Evolutionary conservation across 92 coral and sea anemone genomes (phyloP).

Genomic region (Diadumene lineata): DNA sequence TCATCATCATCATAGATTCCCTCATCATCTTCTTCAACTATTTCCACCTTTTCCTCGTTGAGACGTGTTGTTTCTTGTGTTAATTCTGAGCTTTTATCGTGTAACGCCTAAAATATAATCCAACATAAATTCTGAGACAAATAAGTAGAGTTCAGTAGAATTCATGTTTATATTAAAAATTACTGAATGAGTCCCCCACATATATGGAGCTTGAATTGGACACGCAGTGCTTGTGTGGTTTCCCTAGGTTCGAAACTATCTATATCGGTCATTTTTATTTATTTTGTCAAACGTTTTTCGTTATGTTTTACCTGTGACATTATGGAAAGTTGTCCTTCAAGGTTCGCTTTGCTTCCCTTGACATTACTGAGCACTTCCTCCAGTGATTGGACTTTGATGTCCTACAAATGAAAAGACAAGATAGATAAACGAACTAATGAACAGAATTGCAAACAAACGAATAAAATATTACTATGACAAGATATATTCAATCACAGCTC

Average conservation of each 20-base stretch:
- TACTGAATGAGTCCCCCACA: no score
- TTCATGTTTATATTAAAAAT: no score
- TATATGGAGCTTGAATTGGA: no score
- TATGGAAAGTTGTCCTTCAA: constrained; percentile 38
- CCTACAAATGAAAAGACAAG: constrained; percentile 6
- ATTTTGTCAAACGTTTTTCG: no score
- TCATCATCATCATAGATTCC: not conserved
- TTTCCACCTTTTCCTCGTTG: constrained; percentile 20
- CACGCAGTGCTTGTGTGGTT: no score
- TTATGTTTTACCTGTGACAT: constrained; percentile 20
- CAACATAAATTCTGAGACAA: not conserved
- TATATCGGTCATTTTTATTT: no score
- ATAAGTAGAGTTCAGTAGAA: no score
- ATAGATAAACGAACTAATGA: not conserved
- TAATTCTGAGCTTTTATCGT: constrained; percentile 44
- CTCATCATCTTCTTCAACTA: not conserved
- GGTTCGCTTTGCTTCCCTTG: constrained; percentile 29
- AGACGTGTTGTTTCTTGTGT: constrained; percentile 25
- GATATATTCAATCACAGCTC: no score
- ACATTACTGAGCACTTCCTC: constrained; percentile 23
- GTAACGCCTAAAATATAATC: constrained; percentile 22
- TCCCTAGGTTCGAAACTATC: no score
- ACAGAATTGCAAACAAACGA: not conserved
- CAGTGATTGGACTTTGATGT: not conserved
- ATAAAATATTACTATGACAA: no score